These are phyloP conservation scores for Octopus sinensis DNA, from an alignment of 1,140 invertebrate species.

Conservation along the genomic window DNA sequence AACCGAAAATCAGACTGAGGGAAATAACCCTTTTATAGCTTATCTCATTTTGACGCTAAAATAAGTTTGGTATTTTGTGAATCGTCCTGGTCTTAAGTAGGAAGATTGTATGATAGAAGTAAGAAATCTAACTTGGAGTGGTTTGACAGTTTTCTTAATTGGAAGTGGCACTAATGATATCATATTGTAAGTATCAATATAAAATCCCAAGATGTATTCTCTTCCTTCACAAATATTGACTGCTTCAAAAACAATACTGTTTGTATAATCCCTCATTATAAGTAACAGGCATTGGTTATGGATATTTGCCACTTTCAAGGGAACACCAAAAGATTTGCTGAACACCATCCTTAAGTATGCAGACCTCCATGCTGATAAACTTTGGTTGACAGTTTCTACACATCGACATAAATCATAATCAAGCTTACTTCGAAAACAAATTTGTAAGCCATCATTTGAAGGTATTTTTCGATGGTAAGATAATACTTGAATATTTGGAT, in stretches of 20 bases:
- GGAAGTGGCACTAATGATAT: background rate
- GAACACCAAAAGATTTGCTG: slow-evolving; percentile 8
- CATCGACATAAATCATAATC: background rate
- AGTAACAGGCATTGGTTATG: background rate
- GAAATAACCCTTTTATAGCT: no score
- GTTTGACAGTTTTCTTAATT: background rate
- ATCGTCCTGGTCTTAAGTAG: background rate
- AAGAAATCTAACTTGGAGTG: slow-evolving; percentile 1
- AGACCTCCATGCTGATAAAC: background rate
- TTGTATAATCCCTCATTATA: slow-evolving; percentile 1
- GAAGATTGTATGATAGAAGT: slow-evolving; percentile 2
- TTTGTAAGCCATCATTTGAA: background rate
- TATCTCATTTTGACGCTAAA: background rate
- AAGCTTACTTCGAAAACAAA: background rate
- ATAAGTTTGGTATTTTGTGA: slow-evolving; percentile 2
- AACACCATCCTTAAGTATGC: background rate
- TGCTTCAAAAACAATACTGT: background rate
- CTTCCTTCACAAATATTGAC: background rate
- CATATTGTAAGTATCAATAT: background rate
- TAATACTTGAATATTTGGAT: background rate
- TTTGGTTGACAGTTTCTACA: background rate
- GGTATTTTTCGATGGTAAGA: background rate
- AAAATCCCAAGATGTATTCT: background rate
- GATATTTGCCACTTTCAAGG: background rate
- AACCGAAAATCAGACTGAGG: no score